phyloP scores from a whole-genome alignment of 2,797 vertebrate species.

The Myotis daubentonii region DNA sequence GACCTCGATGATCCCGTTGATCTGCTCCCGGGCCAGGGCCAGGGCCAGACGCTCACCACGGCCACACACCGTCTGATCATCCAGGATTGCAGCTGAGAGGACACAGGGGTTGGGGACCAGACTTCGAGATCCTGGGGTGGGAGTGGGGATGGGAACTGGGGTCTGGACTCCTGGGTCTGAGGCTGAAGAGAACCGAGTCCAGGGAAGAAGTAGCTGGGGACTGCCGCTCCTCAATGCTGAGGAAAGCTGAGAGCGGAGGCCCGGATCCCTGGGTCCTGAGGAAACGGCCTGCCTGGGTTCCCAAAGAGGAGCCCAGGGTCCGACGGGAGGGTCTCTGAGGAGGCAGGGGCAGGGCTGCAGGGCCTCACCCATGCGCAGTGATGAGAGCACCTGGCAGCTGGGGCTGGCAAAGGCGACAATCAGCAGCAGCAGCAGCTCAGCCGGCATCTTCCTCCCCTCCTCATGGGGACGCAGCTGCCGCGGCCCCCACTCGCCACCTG shows the following conservation, averaged over 20 bases:
- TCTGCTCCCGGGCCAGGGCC: slow-evolving; percentile 93
- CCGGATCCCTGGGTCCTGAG: neutral
- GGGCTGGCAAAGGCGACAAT: slow-evolving; percentile 88
- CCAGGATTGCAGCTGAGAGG: slow-evolving; percentile 91
- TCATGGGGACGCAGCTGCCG: slow-evolving; percentile 96
- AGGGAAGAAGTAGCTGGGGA: neutral
- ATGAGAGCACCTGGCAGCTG: slow-evolving; percentile 88
- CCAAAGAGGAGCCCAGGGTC: neutral
- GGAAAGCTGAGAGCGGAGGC: neutral
- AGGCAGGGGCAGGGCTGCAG: neutral
- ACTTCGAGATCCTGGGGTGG: slow-evolving; percentile 15
- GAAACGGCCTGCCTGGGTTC: neutral
- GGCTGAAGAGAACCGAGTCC: neutral
- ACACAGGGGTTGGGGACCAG: slow-evolving; percentile 62
- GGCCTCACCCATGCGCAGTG: slow-evolving; percentile 93
- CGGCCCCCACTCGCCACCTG: slow-evolving; percentile 80
- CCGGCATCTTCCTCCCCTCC: slow-evolving; percentile 98
- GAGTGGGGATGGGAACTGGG: neutral
- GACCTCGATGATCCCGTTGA: slow-evolving; percentile 91
- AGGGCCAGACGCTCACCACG: slow-evolving; percentile 92
- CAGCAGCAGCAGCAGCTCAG: slow-evolving; percentile 95
- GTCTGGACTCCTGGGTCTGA: neutral
- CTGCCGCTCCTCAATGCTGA: neutral
- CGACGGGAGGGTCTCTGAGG: neutral
- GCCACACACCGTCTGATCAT: slow-evolving; percentile 92